Percentiles rank a stretch among this genome's conserved stretches.
Conservation (phyloP, 2,113 vertebrate genomes). For the Narcine bancroftii region DNA sequence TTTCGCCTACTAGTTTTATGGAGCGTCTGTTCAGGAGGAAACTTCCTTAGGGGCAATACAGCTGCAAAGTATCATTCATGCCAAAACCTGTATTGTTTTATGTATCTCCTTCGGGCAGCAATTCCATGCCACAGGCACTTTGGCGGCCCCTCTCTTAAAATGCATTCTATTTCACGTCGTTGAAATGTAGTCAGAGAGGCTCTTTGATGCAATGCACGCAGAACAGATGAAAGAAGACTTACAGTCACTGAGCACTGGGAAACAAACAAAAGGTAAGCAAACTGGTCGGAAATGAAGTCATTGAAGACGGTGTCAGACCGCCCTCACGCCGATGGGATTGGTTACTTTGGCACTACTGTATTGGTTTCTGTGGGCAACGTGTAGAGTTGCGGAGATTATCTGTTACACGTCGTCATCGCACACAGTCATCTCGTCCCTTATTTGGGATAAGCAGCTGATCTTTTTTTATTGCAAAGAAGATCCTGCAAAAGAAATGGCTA, state of each 20-base stretch:
- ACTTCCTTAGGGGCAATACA: neutral
- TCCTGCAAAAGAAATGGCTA: neutral
- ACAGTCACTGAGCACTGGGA: no score
- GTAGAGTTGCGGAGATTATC: neutral
- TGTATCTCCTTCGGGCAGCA: neutral
- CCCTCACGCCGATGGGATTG: neutral
- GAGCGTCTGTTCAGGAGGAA: neutral
- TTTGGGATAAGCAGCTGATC: neutral
- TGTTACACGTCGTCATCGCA: neutral
- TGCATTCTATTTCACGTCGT: neutral
- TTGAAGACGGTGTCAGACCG: neutral
- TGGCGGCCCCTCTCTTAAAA: neutral
- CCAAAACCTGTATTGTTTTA: neutral
- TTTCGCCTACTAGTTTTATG: neutral
- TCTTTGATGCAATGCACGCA: neutral
- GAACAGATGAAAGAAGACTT: neutral
- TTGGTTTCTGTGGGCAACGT: neutral
- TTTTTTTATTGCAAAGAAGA: neutral
- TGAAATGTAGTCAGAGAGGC: neutral
- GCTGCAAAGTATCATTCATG: constrained; percentile 13
- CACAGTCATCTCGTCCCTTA: neutral
- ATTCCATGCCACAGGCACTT: neutral
- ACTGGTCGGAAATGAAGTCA: constrained; percentile 20
- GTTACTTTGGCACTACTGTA: neutral
- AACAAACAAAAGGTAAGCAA: constrained; percentile 26